Base-by-base conservation (phyloP, 2,888 invertebrate species). In the Folsomia candida region DNA sequence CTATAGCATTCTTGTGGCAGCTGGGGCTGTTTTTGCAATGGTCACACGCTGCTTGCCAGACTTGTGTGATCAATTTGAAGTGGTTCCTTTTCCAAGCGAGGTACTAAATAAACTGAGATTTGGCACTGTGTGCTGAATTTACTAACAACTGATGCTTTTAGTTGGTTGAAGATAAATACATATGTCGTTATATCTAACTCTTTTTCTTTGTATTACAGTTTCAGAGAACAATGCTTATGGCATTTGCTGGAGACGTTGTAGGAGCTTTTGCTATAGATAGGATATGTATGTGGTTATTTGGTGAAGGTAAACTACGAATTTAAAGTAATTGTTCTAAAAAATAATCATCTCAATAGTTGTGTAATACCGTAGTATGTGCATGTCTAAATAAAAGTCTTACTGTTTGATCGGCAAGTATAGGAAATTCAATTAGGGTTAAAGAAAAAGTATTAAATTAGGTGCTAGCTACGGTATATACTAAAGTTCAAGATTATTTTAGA, bases 1-100 rank as follows among this genome's bases (percentile, higher is more conserved):
- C 81, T 97, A 94, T 86, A 96, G 97, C 82, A 88, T 99, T 75
- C 79, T 93, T 72, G 86, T 90, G 76, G 94, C 97, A 4, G 91
- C 91, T 28, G 88, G 88, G 29, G 89, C 91, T 22, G 93, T 98
- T 67, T 85, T 97, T 69, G 88, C 90, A 54, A 86, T 99, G 61
- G 92, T 96, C 2, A 87, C 93, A 71, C 95, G 96, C 14, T 79
- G 91, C 58, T 84, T 94, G 70, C 93, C 97, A 0, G 94, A 94
- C 76, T 85, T 98, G 73, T 90, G 93, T 68, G 86, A 88, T 75
- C 91, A 93, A 83, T 97, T 99, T 85, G 95, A 98, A 87, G 92
- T 99, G 76, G 94, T 99, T 9, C 90, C 93, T 82, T 94, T 98
- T 84, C 95, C 97, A 61, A 85, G 88, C 22, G 93, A 95, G 83